Evolutionary conservation across 2,888 invertebrate species (phyloP).

Genomic region (Unio pictorum): DNA sequence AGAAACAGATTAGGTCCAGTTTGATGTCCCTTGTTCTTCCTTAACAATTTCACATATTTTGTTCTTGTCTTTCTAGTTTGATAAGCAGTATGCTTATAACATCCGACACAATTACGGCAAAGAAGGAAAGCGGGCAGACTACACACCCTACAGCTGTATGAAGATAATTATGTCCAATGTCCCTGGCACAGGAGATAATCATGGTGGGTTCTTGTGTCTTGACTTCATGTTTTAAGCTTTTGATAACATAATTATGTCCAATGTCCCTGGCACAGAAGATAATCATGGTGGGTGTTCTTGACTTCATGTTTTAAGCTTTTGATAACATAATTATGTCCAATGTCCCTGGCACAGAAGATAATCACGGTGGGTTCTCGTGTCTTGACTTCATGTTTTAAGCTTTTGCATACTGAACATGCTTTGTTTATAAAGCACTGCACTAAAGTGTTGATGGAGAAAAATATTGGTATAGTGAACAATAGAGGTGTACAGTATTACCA

Average conservation of each 20-base stretch:
- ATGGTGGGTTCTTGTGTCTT: no score
- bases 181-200: slow-evolving; percentile 82
- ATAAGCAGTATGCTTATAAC: slow-evolving; percentile 91
- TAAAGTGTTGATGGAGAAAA: no score
- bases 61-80: slow-evolving; percentile 78
- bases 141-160: slow-evolving; percentile 88
- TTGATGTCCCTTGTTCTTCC: background rate
- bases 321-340: slow-evolving; percentile 80
- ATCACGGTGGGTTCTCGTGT: slow-evolving; percentile 77
- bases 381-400: background rate
- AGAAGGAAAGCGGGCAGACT: slow-evolving; percentile 91
- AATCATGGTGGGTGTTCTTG: slow-evolving; percentile 62
- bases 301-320: no score
- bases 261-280: slow-evolving; percentile 81
- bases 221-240: no score
- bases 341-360: slow-evolving; percentile 82
- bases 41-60: background rate
- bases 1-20: no score
- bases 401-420: no score
- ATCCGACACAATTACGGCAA: slow-evolving; percentile 96
- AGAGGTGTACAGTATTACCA: no score
- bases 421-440: no score
- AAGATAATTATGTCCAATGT: slow-evolving; percentile 84
- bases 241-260: slow-evolving; percentile 80
- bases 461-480: no score